Evolutionary conservation across 1,140 invertebrate species (phyloP).

Genomic region (Scaptomyza hsui): DNA sequence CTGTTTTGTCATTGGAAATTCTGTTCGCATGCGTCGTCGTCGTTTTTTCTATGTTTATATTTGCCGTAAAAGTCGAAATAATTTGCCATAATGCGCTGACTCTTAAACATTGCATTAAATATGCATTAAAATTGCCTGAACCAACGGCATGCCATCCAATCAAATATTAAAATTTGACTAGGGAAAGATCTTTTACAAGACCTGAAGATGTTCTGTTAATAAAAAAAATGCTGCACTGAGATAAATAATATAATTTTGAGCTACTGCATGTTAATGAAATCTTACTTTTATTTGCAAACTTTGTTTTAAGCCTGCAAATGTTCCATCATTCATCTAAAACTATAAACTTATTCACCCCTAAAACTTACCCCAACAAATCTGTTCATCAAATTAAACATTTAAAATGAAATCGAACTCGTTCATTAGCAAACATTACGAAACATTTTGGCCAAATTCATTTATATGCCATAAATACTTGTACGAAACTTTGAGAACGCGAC

Average conservation of each 20-base stretch:
- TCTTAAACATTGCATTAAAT: constrained; percentile 79
- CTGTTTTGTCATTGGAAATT: constrained; percentile 74
- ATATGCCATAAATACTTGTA: constrained; percentile 78
- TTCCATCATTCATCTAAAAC: no score
- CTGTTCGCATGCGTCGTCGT: constrained; percentile 72
- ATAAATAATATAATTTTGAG: no score
- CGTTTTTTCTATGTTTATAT: constrained; percentile 76
- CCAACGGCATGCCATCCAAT: constrained; percentile 50
- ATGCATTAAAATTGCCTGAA: constrained; percentile 66
- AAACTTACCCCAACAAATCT: constrained; percentile 9
- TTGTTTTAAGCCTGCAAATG: no score
- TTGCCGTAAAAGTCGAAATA: constrained; percentile 72
- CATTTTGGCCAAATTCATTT: constrained; percentile 59
- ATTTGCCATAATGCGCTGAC: constrained; percentile 55
- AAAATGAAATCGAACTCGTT: constrained; percentile 72
- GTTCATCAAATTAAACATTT: constrained; percentile 62
- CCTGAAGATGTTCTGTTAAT: background rate
- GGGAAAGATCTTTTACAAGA: background rate
- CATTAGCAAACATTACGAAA: constrained; percentile 72
- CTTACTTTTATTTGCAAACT: no score
- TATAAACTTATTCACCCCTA: background rate
- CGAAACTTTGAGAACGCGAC: constrained; percentile 72
- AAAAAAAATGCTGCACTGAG: no score
- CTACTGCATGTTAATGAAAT: no score
- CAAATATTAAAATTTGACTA: constrained; percentile 67